phyloP scores from a whole-genome alignment of 2,888 invertebrate species.

The Mystacides longicornis region DNA sequence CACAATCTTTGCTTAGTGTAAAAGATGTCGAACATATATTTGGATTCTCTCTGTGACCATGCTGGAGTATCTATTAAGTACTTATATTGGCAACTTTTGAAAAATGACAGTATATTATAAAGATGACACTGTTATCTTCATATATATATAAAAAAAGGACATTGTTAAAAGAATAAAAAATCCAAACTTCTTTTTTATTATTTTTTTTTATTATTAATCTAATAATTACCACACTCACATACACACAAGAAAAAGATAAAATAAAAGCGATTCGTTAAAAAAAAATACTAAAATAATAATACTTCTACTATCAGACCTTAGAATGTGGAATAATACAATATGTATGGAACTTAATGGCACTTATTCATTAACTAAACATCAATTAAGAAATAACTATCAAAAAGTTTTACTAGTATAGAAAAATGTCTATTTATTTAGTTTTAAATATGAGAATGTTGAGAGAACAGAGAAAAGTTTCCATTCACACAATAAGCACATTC shows the following conservation, averaged over 20 bases:
- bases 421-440: background rate
- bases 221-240: conserved; percentile 50
- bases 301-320: conserved; percentile 8
- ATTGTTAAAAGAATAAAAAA: too few species aligned
- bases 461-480: background rate
- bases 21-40: too few species aligned
- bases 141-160: too few species aligned
- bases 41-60: too few species aligned
- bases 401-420: background rate
- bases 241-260: conserved; percentile 32
- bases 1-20: too few species aligned
- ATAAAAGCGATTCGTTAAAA: conserved; percentile 13
- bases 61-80: too few species aligned
- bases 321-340: conserved; percentile 3
- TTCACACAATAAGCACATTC: too few species aligned
- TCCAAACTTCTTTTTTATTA: conserved; percentile 32
- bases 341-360: conserved; percentile 14
- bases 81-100: too few species aligned
- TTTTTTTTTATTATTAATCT: conserved; percentile 42
- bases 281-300: conserved; percentile 10
- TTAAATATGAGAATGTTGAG: background rate
- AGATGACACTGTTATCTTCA: too few species aligned
- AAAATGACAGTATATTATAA: too few species aligned
- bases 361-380: conserved; percentile 9
- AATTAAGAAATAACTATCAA: too few species aligned